Evolutionary conservation across 2,888 invertebrate genomes (phyloP).

Genomic region (Nemoura dubitans): DNA sequence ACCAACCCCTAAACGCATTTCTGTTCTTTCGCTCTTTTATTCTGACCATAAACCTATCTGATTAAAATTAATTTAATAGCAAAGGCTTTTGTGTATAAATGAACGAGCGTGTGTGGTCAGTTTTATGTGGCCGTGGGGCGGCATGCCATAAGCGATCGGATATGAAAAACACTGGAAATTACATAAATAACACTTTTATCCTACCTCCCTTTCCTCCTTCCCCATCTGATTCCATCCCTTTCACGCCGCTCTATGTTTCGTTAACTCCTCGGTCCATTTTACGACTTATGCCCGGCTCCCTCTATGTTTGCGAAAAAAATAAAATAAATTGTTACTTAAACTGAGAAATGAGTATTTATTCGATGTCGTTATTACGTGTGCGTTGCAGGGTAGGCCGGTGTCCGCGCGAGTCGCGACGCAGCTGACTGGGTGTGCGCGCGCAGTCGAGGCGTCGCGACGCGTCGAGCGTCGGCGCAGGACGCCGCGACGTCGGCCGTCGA

Average conservation of each 20-base stretch:
- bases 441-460: neutral
- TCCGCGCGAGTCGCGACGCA: neutral
- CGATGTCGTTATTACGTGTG: neutral
- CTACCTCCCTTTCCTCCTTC: neutral
- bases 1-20: neutral
- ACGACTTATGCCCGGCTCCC: neutral
- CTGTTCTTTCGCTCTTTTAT: neutral
- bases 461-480: neutral
- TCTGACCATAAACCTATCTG: neutral
- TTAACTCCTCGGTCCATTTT: neutral
- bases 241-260: neutral
- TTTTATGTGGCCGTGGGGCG: neutral
- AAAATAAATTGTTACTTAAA: neutral
- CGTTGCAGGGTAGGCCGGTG: no score
- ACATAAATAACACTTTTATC: conserved; percentile 12
- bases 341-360: neutral
- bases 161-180: neutral
- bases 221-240: neutral
- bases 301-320: neutral
- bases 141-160: neutral
- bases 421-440: neutral
- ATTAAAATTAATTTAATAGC: conserved; percentile 7
- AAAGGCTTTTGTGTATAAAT: neutral
- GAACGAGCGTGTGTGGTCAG: neutral
- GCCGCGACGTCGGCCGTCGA: conserved; percentile 17